These are phyloP conservation scores for Orchesellides sinensis DNA, from an alignment of 2,888 invertebrate species.

Conservation along the genomic window DNA sequence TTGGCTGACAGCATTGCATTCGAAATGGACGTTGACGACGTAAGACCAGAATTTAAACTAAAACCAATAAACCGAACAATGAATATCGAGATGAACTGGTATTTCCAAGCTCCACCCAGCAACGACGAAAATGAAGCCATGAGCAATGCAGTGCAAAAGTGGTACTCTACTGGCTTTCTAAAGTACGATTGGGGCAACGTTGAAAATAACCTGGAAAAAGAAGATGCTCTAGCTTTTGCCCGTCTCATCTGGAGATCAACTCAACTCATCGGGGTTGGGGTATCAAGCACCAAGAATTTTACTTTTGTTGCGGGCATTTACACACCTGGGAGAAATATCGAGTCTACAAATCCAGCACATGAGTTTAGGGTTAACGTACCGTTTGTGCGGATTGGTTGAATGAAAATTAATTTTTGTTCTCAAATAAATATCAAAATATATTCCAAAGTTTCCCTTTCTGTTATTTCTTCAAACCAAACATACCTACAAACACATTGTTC, in stretches of 20 bases:
- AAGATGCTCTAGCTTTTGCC: slow-evolving; percentile 50
- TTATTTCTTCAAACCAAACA: no score
- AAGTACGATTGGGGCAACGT: slow-evolving; percentile 54
- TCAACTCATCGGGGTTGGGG: slow-evolving; percentile 53
- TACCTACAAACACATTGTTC: no score
- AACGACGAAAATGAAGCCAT: slow-evolving; percentile 30
- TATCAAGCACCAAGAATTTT: slow-evolving; percentile 19
- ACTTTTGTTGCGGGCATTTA: slow-evolving; percentile 55
- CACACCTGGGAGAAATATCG: slow-evolving; percentile 58
- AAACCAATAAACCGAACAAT: slow-evolving; percentile 13
- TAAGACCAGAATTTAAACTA: not conserved
- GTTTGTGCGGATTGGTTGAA: slow-evolving; percentile 41
- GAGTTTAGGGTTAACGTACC: slow-evolving; percentile 50
- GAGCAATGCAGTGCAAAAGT: slow-evolving; percentile 61
- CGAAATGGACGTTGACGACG: slow-evolving; percentile 10
- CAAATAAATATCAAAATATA: no score
- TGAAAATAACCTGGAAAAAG: slow-evolving; percentile 41
- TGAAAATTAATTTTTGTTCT: no score
- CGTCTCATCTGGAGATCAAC: slow-evolving; percentile 59
- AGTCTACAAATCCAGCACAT: slow-evolving; percentile 37
- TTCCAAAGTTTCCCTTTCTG: no score
- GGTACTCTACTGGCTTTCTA: slow-evolving; percentile 59
- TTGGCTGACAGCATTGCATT: slow-evolving; percentile 38
- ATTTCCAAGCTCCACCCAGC: slow-evolving; percentile 51
- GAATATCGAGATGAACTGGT: slow-evolving; percentile 64